Evolutionary conservation across 2,797 vertebrate genomes (phyloP).

Genomic region (Selene dorsalis): DNA sequence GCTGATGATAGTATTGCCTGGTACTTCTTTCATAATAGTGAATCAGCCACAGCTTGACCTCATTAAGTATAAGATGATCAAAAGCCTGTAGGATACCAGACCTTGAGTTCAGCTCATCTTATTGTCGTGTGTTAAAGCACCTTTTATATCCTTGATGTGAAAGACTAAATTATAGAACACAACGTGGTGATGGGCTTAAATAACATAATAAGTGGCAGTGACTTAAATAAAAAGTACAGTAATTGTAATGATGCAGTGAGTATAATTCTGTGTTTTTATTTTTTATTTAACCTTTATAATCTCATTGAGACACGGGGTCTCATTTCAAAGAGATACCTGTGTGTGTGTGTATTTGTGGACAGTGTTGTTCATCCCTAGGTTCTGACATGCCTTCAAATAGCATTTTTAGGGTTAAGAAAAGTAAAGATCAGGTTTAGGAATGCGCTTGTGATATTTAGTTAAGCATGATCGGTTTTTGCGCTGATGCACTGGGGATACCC

Average conservation of each 20-base stretch:
- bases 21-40: background rate
- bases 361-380: too few species aligned
- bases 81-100: constrained; percentile 14
- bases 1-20: background rate
- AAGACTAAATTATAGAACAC: background rate
- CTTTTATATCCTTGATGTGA: background rate
- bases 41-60: constrained; percentile 15
- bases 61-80: constrained; percentile 20
- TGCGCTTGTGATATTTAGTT: too few species aligned
- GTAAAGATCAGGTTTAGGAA: too few species aligned
- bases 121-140: background rate
- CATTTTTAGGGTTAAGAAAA: too few species aligned
- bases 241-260: background rate
- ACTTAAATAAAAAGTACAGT: background rate
- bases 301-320: too few species aligned
- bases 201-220: background rate
- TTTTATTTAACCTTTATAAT: too few species aligned
- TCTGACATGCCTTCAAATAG: too few species aligned
- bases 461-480: background rate
- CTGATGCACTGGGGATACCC: background rate
- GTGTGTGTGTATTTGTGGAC: too few species aligned
- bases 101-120: constrained; percentile 23
- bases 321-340: too few species aligned
- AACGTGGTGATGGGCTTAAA: background rate
- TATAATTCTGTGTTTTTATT: background rate